Conservation (phyloP, 2,113 vertebrate genomes). For the Girardinichthys multiradiatus region DNA sequence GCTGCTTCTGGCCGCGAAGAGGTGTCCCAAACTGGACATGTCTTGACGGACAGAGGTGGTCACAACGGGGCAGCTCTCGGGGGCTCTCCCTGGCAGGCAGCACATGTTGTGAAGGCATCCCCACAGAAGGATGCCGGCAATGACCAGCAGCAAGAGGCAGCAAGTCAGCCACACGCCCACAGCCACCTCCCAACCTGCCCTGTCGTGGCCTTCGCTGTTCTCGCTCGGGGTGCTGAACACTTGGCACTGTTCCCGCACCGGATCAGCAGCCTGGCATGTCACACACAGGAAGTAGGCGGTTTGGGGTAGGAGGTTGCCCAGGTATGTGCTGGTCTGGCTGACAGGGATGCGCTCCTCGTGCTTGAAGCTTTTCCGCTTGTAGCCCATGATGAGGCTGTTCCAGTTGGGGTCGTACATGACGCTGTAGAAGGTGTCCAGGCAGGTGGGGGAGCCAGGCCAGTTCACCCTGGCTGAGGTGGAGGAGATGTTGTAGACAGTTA, state of each 20-base stretch:
- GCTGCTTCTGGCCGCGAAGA: conserved; percentile 50
- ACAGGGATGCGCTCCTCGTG: conserved; percentile 86
- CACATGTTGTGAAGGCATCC: conserved; percentile 84
- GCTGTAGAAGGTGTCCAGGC: conserved; percentile 88
- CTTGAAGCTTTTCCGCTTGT: conserved; percentile 85
- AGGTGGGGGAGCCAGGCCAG: conserved; percentile 82
- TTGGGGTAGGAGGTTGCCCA: conserved; percentile 85
- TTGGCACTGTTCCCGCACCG: conserved; percentile 84
- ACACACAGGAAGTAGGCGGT: conserved; percentile 88
- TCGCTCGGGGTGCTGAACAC: conserved; percentile 83
- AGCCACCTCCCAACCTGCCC: conserved; percentile 82
- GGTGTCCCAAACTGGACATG: not conserved
- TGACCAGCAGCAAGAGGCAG: conserved; percentile 84
- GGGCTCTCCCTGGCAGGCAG: conserved; percentile 45
- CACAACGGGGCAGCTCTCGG: conserved; percentile 19
- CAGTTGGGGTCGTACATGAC: conserved; percentile 90
- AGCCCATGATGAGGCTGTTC: conserved; percentile 83
- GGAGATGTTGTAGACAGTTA: conserved; percentile 84
- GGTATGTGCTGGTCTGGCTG: conserved; percentile 81
- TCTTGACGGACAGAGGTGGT: conserved; percentile 31
- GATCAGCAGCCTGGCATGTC: conserved; percentile 86
- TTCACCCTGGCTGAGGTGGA: conserved; percentile 82
- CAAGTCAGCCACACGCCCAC: conserved; percentile 88
- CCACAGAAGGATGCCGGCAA: conserved; percentile 82
- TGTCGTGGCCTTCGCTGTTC: conserved; percentile 56